A percentile compares a stretch with the other conserved stretches of the same genome.
Conservation (phyloP, 1,140 invertebrate species). For the Rhyzopertha dominica region DNA sequence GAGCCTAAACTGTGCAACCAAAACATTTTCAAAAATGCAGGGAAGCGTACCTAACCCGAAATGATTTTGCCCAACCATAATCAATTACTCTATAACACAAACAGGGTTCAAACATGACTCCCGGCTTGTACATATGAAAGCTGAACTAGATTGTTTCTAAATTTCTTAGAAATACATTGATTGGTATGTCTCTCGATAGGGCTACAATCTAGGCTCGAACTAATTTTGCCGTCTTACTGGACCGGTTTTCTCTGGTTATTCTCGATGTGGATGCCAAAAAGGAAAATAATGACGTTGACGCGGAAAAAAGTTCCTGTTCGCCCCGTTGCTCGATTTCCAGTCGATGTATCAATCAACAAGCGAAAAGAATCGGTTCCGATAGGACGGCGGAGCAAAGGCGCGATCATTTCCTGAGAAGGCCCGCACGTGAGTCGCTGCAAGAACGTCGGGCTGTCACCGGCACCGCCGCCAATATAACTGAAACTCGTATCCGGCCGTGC, state of each 20-base stretch:
- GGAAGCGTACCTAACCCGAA: no score
- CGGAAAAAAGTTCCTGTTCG: conserved; percentile 8
- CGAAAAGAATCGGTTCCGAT: conserved; percentile 18
- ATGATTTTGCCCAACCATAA: no score
- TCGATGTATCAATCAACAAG: conserved; percentile 10
- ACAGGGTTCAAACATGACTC: no score
- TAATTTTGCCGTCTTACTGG: not conserved
- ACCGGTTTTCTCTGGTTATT: conserved; percentile 6
- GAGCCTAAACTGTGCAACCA: no score
- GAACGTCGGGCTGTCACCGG: conserved; percentile 32
- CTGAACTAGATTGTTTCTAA: no score
- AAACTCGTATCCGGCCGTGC: conserved; percentile 27
- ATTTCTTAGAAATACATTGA: no score
- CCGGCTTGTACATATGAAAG: no score
- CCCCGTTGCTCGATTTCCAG: no score
- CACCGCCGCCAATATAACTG: conserved; percentile 27
- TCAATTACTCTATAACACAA: no score
- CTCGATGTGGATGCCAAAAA: conserved; percentile 1
- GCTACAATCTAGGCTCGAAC: no score
- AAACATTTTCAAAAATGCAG: no score
- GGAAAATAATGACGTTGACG: conserved; percentile 7
- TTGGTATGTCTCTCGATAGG: no score
- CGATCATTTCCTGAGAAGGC: conserved; percentile 27
- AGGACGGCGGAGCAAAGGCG: conserved; percentile 15
- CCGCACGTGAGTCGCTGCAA: conserved; percentile 25